Conservation (phyloP, 2,888 invertebrate species). For the Chesias legatella region DNA sequence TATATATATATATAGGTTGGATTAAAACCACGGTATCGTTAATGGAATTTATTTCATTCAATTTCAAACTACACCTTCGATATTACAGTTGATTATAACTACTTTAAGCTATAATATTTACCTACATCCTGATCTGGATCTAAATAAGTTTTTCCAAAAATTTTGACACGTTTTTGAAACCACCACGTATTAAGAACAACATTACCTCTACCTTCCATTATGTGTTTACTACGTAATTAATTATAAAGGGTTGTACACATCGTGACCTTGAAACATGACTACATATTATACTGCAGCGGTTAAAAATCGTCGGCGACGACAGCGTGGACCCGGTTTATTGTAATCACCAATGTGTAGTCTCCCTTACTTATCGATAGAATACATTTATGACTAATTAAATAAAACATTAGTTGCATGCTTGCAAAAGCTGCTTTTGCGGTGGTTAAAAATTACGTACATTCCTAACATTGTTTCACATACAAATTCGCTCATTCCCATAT, state of each 20-base stretch:
- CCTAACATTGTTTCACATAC: constrained; percentile 51
- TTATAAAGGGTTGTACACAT: constrained; percentile 24
- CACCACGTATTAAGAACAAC: constrained; percentile 54
- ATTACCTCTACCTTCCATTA: constrained; percentile 60
- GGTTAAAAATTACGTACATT: constrained; percentile 60
- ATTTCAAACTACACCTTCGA: constrained; percentile 79
- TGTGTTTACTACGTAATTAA: constrained; percentile 59
- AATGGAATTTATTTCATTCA: constrained; percentile 74
- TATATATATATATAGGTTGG: too few species aligned
- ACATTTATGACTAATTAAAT: constrained; percentile 53
- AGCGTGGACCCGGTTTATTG: constrained; percentile 34
- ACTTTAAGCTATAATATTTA: constrained; percentile 76
- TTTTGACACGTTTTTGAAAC: constrained; percentile 75
- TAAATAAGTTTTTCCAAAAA: constrained; percentile 54
- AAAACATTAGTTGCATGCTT: constrained; percentile 68
- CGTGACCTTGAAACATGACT: constrained; percentile 10
- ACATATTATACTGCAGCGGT: constrained; percentile 26
- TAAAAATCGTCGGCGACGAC: constrained; percentile 31
- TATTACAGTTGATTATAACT: constrained; percentile 78
- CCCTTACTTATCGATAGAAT: constrained; percentile 45
- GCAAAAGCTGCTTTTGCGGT: constrained; percentile 71
- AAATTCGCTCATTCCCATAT: constrained; percentile 70
- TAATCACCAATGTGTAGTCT: constrained; percentile 44
- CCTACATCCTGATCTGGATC: constrained; percentile 64
- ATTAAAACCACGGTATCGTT: constrained; percentile 34